These are phyloP conservation scores for Drosophila villosipedis DNA, from an alignment of 2,888 invertebrate species.

Conservation along the genomic window DNA sequence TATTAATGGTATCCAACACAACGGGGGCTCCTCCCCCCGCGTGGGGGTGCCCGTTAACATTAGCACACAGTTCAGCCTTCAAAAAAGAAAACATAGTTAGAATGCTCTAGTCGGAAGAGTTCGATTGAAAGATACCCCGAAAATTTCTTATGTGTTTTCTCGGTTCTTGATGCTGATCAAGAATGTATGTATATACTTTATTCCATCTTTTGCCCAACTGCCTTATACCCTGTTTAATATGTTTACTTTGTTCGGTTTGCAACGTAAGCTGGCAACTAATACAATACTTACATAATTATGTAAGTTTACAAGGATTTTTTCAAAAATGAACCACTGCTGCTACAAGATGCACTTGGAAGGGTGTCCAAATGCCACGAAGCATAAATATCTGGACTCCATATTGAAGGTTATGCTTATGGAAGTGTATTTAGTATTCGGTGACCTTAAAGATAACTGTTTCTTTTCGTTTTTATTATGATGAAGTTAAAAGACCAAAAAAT, in stretches of 20 bases:
- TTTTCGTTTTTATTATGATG: constrained; percentile 2
- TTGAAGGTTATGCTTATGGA: neutral
- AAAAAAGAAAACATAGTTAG: constrained; percentile 12
- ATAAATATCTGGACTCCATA: neutral
- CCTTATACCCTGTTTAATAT: no score
- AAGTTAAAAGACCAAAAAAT: constrained; percentile 17
- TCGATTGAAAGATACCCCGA: neutral
- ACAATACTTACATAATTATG: no score
- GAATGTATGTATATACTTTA: no score
- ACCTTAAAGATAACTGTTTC: neutral
- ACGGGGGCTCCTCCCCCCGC: constrained; percentile 11
- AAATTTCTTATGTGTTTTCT: no score
- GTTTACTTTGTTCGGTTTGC: no score
- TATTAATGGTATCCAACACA: constrained; percentile 26
- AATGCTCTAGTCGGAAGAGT: neutral
- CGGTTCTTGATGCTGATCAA: no score
- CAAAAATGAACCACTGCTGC: no score
- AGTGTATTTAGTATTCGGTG: neutral
- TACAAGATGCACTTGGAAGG: neutral
- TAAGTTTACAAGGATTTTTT: no score
- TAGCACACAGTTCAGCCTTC: constrained; percentile 17
- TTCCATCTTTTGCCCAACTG: no score
- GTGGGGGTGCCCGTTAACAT: constrained; percentile 13
- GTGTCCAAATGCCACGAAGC: neutral
- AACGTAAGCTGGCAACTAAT: no score